These are phyloP conservation scores for Tribolium madens DNA, from an alignment of 1,140 invertebrate genomes.

Conservation along the genomic window DNA sequence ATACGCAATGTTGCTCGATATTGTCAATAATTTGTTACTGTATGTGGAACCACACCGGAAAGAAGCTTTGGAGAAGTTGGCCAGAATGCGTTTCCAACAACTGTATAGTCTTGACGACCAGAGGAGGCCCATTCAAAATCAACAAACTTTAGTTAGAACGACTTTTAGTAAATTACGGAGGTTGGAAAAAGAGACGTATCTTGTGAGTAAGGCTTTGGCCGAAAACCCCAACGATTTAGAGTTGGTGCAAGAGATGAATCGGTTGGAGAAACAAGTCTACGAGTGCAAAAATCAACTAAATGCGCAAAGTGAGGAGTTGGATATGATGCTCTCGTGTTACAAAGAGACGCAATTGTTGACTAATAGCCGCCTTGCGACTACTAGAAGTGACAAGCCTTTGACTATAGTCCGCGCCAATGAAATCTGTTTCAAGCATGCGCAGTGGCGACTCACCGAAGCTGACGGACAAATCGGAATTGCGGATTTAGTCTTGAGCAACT, in stretches of 20 bases:
- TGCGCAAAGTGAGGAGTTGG: slow-evolving; percentile 90
- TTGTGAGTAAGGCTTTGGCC: slow-evolving; percentile 83
- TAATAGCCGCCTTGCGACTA: slow-evolving; percentile 70
- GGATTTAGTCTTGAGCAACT: slow-evolving; percentile 95
- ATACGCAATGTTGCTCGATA: slow-evolving; percentile 96
- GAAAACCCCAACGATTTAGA: slow-evolving; percentile 78
- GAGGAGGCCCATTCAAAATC: slow-evolving; percentile 88
- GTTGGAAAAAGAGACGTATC: slow-evolving; percentile 92
- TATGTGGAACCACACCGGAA: slow-evolving; percentile 97
- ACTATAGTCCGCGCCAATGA: slow-evolving; percentile 91
- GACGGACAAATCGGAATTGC: slow-evolving; percentile 98
- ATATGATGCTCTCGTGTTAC: slow-evolving; percentile 90
- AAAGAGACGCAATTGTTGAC: slow-evolving; percentile 84
- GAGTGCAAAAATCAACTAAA: slow-evolving; percentile 92
- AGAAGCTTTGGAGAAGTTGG: slow-evolving; percentile 88
- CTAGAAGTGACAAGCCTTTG: slow-evolving; percentile 74
- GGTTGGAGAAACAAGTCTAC: slow-evolving; percentile 81
- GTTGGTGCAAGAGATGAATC: slow-evolving; percentile 75
- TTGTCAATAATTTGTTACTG: slow-evolving; percentile 96
- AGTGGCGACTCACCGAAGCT: slow-evolving; percentile 96
- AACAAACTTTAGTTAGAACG: slow-evolving; percentile 88
- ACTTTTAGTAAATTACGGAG: slow-evolving; percentile 84
- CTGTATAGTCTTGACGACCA: slow-evolving; percentile 91
- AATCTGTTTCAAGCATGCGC: slow-evolving; percentile 99
- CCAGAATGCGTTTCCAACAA: slow-evolving; percentile 94